These are phyloP conservation scores for Heterocephalus glaber DNA, from an alignment of 2,113 vertebrate genomes.

Conservation along the genomic window DNA sequence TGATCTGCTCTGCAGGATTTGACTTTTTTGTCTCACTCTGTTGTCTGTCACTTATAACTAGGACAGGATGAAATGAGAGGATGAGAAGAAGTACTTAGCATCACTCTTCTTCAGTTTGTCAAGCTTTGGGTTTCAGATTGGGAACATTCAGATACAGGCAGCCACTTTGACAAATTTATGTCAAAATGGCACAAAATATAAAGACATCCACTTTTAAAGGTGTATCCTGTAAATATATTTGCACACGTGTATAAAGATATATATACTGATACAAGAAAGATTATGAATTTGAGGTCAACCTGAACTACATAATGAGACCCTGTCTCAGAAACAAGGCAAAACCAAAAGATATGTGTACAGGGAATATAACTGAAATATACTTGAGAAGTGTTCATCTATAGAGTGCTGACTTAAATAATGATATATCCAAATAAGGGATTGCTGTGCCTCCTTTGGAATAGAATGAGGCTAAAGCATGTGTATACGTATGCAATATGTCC, in stretches of 20 bases:
- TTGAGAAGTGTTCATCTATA: not conserved
- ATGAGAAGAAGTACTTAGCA: not conserved
- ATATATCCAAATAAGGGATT: not conserved
- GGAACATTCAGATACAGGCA: not conserved
- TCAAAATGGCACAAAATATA: not conserved
- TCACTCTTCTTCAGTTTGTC: not conserved
- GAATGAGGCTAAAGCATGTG: not conserved
- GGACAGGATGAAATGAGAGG: not conserved
- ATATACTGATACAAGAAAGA: not conserved
- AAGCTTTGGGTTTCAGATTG: not conserved
- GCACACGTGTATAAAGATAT: not conserved
- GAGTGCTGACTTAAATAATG: not conserved
- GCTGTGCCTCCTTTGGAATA: not conserved
- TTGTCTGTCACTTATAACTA: not conserved
- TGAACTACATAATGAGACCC: not conserved
- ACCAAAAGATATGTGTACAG: not conserved
- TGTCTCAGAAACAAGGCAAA: not conserved
- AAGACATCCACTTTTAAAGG: not conserved
- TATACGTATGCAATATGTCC: not conserved
- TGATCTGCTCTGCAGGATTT: not conserved
- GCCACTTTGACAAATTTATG: slow-evolving; percentile 12
- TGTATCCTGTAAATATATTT: not conserved
- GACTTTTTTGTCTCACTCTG: not conserved
- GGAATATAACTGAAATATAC: not conserved
- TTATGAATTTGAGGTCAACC: not conserved